A percentile compares a stretch with the other conserved stretches of the same genome.
Evolutionary conservation across 2,113 vertebrate genomes (phyloP).

Genomic region (Alaudala cheleensis): DNA sequence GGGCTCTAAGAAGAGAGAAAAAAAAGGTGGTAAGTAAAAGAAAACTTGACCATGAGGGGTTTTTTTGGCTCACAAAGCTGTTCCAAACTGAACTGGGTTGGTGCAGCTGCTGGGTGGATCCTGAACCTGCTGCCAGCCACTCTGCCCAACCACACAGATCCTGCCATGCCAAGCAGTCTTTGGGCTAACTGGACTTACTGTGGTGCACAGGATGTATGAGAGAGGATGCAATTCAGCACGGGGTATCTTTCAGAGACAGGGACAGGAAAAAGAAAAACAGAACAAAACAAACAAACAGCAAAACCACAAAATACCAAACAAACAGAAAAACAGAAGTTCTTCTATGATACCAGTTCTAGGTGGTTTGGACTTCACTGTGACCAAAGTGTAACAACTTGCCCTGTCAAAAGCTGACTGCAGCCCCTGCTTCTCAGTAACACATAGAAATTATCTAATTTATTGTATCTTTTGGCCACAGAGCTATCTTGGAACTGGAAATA

Average conservation of each 20-base stretch:
- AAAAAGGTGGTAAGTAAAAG: neutral
- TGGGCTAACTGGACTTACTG: neutral
- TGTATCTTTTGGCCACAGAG: neutral
- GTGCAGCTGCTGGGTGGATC: neutral
- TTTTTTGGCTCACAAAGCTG: neutral
- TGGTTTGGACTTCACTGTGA: neutral
- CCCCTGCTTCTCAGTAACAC: neutral
- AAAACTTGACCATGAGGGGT: neutral
- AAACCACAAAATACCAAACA: neutral
- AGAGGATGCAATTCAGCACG: neutral
- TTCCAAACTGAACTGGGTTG: neutral
- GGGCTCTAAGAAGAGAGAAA: neutral
- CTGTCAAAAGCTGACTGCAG: neutral
- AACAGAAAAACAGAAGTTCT: neutral
- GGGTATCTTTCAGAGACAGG: neutral
- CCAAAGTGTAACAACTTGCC: neutral
- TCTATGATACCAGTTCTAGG: neutral
- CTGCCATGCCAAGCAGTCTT: rapidly evolving
- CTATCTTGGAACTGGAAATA: neutral
- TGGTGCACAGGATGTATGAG: neutral
- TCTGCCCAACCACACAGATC: neutral
- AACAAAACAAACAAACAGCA: neutral
- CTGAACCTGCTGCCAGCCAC: neutral
- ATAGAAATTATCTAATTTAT: neutral
- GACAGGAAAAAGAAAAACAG: neutral